A percentile compares a stretch with the other conserved stretches of the same genome.
Evolutionary conservation across 2,888 invertebrate species (phyloP).

Genomic region (Drosophila anomalata): DNA sequence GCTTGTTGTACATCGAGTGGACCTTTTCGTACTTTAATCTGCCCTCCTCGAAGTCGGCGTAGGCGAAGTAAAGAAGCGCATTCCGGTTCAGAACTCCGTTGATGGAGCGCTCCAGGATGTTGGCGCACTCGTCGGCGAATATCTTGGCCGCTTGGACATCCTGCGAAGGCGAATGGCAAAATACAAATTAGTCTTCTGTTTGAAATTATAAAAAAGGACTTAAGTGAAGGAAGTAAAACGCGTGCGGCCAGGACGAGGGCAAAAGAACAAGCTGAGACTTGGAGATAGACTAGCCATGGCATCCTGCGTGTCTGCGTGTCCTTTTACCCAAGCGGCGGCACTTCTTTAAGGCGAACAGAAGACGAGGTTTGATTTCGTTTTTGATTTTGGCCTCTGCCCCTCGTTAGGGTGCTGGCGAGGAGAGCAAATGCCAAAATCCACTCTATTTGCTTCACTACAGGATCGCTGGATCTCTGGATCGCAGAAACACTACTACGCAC

Average conservation of each 20-base stretch:
- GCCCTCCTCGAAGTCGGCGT: constrained; percentile 99
- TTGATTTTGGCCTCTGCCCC: constrained; percentile 31
- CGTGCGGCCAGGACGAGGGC: constrained; percentile 72
- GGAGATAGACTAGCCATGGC: background rate
- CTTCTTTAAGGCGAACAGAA: constrained; percentile 54
- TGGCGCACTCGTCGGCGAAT: constrained; percentile 97
- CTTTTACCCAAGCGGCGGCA: constrained; percentile 71
- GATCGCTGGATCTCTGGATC: constrained; percentile 8
- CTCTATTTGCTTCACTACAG: constrained; percentile 60
- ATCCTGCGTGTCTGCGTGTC: constrained; percentile 45
- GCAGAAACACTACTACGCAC: constrained; percentile 85
- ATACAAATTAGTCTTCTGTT: background rate
- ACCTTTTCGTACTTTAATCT: constrained; percentile 97
- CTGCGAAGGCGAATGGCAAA: constrained; percentile 84
- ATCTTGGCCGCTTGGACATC: constrained; percentile 96
- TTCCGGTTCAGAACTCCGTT: constrained; percentile 94
- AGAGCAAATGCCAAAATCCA: constrained; percentile 30
- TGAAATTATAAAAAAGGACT: constrained; percentile 8
- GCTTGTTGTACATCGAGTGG: constrained; percentile 96
- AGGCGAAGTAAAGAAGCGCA: constrained; percentile 97
- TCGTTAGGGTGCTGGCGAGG: background rate
- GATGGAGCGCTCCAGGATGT: constrained; percentile 97
- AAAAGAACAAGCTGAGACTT: constrained; percentile 79
- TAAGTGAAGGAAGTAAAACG: constrained; percentile 73
- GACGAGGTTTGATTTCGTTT: constrained; percentile 47